A percentile compares a stretch with the other conserved stretches of the same genome.
phyloP scores from a whole-genome alignment of 2,888 invertebrate genomes.

The Eilema sororculum region DNA sequence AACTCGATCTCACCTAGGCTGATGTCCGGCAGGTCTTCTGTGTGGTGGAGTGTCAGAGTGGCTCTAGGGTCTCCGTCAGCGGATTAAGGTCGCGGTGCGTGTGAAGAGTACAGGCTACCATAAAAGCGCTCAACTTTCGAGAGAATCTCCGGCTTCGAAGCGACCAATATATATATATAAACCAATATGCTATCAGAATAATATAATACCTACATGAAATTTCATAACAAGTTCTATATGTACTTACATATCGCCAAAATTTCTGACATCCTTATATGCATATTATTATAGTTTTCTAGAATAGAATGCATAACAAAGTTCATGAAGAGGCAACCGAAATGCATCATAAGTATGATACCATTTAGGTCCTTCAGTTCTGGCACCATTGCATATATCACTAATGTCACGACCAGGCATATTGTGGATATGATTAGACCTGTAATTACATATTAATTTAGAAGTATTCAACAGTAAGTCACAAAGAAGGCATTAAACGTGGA shows the following conservation, averaged over 20 bases:
- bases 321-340: constrained; percentile 11
- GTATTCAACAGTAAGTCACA: no score
- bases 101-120: no score
- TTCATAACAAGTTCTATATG: neutral
- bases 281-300: constrained; percentile 15
- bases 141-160: no score
- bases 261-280: constrained; percentile 18
- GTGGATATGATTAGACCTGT: constrained; percentile 20
- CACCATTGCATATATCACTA: constrained; percentile 14
- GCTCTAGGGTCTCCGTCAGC: no score
- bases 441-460: neutral
- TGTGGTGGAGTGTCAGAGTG: no score
- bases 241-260: constrained; percentile 22
- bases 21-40: no score
- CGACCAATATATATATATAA: no score
- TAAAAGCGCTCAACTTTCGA: no score
- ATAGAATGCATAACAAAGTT: constrained; percentile 13
- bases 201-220: neutral
- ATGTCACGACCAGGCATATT: constrained; percentile 5
- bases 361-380: constrained; percentile 16
- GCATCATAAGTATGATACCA: constrained; percentile 20
- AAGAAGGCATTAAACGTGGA: neutral
- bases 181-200: neutral
- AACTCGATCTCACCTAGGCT: no score
- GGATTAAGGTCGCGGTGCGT: no score